Base-by-base conservation (phyloP, 1,140 invertebrate species). In the Brachionus koreanus region DNA sequence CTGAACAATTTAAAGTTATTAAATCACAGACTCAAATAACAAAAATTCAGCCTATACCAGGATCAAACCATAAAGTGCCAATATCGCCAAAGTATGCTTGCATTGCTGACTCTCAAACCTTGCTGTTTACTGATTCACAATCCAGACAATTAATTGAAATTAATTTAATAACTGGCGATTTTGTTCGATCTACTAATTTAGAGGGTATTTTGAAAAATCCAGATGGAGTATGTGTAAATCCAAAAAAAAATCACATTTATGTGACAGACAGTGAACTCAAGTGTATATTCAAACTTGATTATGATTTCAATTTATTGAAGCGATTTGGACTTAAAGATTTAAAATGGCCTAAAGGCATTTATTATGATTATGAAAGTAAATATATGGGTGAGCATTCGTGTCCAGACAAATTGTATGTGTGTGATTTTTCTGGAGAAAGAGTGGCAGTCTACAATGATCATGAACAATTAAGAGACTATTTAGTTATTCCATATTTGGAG, bases 241-340 rank as follows among this genome's bases (percentile, higher is more conserved):
- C 76, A 35, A 61, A 57, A 57, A 79, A 79, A 61, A 29, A 19
- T 3, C 76, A 79, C 25, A 65, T 79, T 29, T 79, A 61, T 35
- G 43, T 79, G 19, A 37, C 33, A 25, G 76, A 79, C 61, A 61
- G 46, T 33, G 76, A 79, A 61, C 5, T 61, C 10, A 79, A 79
- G n/a, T 79, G 76, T 43, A 79, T 79, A 13, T 79, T 79, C 23
- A 79, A 79, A n/a, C 76, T 79, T 65, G 76, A 79, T 43, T 79
- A 42, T 29, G 61, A 79, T 19, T 79, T 79, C 29, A 79, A 79
- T 79, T 0, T 79, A 33, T 16, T 79, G 5, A 79, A 79, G 33
- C 23, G 39, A 65, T 79, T 79, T 61, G 76, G 46, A 13, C 3
- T 61, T 10, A 57, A 65, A 39, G 76, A 79, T 79, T 25, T 79